Percentiles rank a stretch among this genome's conserved stretches.
phyloP scores from a whole-genome alignment of 1,140 invertebrate genomes.

The Polypedilum vanderplanki region DNA sequence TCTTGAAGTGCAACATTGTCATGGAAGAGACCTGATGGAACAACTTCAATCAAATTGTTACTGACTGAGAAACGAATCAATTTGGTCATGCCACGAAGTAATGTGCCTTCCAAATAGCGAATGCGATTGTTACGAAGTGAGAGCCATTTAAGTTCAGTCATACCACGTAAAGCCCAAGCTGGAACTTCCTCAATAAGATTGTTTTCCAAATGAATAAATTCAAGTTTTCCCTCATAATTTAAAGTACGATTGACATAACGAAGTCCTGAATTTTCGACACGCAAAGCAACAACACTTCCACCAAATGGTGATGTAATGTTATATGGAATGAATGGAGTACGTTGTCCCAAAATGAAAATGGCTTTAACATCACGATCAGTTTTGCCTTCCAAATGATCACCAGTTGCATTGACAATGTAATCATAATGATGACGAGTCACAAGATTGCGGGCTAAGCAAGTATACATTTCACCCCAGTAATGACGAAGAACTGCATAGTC shows the following conservation, averaged over 20 bases:
- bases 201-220: neutral
- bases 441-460: neutral
- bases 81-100: neutral
- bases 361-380: neutral
- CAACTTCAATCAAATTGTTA: neutral
- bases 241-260: neutral
- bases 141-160: neutral
- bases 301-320: neutral
- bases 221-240: neutral
- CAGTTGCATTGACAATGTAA: neutral
- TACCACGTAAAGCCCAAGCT: neutral
- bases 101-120: neutral
- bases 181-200: neutral
- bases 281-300: neutral
- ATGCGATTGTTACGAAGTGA: neutral
- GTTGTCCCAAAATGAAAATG: neutral
- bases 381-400: neutral
- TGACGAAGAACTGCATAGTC: neutral
- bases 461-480: slow-evolving; percentile 1
- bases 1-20: neutral
- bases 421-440: neutral
- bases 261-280: neutral
- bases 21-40: neutral
- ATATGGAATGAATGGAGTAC: neutral
- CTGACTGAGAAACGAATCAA: neutral